These are phyloP conservation scores for Macrostomum cliftonense DNA, from an alignment of 2,888 invertebrate species.

Conservation along the genomic window DNA sequence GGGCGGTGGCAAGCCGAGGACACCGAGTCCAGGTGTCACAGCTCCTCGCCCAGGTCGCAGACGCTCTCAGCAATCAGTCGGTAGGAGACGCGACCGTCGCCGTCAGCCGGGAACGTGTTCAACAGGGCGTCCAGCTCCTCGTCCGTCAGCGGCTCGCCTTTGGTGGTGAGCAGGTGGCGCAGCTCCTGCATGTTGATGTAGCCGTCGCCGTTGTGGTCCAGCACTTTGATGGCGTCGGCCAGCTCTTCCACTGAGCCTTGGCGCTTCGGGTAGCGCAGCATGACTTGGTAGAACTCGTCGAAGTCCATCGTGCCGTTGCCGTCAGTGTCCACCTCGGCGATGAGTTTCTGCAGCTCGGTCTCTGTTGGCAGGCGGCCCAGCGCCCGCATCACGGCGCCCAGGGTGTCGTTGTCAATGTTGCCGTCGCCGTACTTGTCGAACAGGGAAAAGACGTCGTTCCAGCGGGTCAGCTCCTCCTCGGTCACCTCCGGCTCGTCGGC, in stretches of 20 bases:
- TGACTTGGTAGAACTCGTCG: neutral
- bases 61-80: neutral
- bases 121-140: neutral
- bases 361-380: neutral
- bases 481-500: neutral
- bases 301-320: constrained; percentile 3
- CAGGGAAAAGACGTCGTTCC: neutral
- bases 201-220: constrained; percentile 1
- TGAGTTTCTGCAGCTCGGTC: neutral
- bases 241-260: neutral
- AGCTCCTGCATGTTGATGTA: neutral
- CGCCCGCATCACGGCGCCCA: constrained; percentile 1
- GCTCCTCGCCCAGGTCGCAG: neutral
- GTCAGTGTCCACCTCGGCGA: constrained; percentile 1
- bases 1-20: too few species aligned
- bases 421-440: constrained; percentile 1
- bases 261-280: neutral
- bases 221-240: neutral
- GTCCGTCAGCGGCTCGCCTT: constrained; percentile 1
- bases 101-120: neutral
- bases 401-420: neutral
- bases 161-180: constrained; percentile 1
- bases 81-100: neutral
- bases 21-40: too few species aligned
- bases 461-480: neutral